These are phyloP conservation scores for Sepioteuthis lessoniana DNA, from an alignment of 2,888 invertebrate genomes.

Conservation along the genomic window DNA sequence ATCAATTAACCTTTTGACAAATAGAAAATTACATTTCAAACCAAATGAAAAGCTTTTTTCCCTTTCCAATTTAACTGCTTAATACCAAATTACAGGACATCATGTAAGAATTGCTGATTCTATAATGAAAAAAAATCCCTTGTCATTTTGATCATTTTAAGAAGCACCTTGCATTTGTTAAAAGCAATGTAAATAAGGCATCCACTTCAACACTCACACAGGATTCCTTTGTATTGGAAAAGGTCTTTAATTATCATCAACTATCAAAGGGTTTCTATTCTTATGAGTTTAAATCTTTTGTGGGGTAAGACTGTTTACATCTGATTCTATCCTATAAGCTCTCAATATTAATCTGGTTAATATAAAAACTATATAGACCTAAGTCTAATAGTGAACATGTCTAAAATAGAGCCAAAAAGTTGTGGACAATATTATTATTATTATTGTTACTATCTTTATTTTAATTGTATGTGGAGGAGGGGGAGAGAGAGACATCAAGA, in stretches of 20 bases:
- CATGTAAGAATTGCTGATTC: no score
- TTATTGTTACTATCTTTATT: no score
- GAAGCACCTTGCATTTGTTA: background rate
- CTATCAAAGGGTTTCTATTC: background rate
- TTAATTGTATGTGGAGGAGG: no score
- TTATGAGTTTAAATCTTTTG: background rate
- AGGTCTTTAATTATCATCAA: background rate
- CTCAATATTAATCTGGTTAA: background rate
- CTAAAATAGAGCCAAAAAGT: background rate
- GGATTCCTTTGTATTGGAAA: background rate
- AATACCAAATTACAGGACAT: no score
- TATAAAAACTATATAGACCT: background rate
- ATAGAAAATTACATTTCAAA: no score
- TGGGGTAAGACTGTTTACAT: background rate
- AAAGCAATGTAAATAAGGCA: background rate
- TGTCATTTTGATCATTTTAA: background rate
- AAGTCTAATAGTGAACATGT: background rate
- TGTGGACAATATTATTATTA: no score
- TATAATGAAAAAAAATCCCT: no score
- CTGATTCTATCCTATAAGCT: background rate
- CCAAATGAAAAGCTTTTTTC: no score
- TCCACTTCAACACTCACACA: background rate
- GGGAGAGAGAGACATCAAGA: no score
- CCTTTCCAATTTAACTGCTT: no score
- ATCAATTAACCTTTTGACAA: no score